Percentiles rank a stretch among this genome's conserved stretches.
Evolutionary conservation across 2,113 vertebrate genomes (phyloP).

Genomic region (Cnemophilus loriae): DNA sequence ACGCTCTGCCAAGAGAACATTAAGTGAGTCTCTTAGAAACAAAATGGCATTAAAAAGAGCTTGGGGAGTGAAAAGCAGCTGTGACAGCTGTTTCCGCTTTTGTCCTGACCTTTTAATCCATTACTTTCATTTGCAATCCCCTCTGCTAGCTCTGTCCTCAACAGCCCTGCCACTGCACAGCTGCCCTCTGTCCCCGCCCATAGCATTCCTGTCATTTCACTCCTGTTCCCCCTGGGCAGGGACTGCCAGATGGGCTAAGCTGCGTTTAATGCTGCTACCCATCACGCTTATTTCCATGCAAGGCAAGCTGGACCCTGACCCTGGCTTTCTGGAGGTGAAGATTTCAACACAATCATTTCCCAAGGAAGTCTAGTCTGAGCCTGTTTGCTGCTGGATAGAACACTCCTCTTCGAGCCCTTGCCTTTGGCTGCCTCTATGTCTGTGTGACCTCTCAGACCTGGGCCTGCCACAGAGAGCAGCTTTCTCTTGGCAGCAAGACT

Average conservation of each 20-base stretch:
- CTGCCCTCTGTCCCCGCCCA: background rate
- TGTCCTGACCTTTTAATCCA: constrained; percentile 8
- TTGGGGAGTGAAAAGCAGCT: background rate
- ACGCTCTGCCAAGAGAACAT: constrained; percentile 71
- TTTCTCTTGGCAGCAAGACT: background rate
- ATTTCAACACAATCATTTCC: background rate
- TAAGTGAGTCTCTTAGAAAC: background rate
- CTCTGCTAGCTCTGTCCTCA: background rate
- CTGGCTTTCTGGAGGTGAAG: background rate
- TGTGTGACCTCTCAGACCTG: background rate
- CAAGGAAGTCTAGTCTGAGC: background rate
- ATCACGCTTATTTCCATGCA: accelerated
- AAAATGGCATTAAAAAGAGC: constrained; percentile 1
- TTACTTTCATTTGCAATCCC: background rate
- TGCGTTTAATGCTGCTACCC: background rate
- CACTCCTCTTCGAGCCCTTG: background rate
- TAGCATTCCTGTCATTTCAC: background rate
- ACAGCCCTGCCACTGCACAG: background rate
- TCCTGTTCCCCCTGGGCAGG: background rate
- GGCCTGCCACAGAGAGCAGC: background rate
- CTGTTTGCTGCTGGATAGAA: background rate
- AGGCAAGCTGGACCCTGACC: background rate
- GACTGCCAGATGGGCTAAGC: background rate
- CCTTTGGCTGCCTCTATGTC: background rate
- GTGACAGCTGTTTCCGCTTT: background rate